These are phyloP conservation scores for Amorpha juglandis DNA, from an alignment of 2,888 invertebrate genomes.

Conservation along the genomic window DNA sequence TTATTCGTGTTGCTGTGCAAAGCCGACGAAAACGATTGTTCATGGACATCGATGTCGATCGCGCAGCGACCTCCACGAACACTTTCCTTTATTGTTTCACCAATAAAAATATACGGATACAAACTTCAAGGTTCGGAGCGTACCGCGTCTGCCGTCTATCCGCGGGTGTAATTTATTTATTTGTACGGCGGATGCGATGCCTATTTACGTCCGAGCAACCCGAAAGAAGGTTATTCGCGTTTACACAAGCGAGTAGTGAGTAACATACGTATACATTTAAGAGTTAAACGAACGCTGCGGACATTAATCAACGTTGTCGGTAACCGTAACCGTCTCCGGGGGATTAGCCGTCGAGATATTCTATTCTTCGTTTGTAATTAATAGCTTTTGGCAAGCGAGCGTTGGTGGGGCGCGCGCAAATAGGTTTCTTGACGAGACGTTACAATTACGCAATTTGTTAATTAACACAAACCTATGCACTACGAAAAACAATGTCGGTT, in stretches of 20 bases:
- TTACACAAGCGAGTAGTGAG: slow-evolving; percentile 66
- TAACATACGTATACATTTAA: slow-evolving; percentile 69
- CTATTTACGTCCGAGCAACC: slow-evolving; percentile 69
- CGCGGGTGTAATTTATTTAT: slow-evolving; percentile 67
- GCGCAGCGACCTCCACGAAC: slow-evolving; percentile 49
- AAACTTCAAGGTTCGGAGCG: slow-evolving; percentile 57
- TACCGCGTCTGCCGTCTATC: slow-evolving; percentile 65
- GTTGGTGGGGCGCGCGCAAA: slow-evolving; percentile 65
- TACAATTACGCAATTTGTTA: slow-evolving; percentile 73
- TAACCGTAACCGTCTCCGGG: slow-evolving; percentile 79
- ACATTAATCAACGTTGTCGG: slow-evolving; percentile 82
- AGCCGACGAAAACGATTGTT: slow-evolving; percentile 53
- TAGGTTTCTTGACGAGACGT: slow-evolving; percentile 67
- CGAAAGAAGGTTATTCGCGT: slow-evolving; percentile 76
- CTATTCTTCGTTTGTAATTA: slow-evolving; percentile 80
- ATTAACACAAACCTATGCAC: slow-evolving; percentile 56
- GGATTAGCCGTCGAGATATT: slow-evolving; percentile 80
- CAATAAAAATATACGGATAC: slow-evolving; percentile 50
- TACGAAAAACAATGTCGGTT: slow-evolving; percentile 62
- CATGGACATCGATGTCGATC: slow-evolving; percentile 53
- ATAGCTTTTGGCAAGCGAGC: slow-evolving; percentile 83
- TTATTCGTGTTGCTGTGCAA: slow-evolving; percentile 51
- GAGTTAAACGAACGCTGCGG: slow-evolving; percentile 74
- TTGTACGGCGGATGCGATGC: slow-evolving; percentile 64
- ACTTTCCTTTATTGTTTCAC: slow-evolving; percentile 61